Percentiles rank a stretch among this genome's conserved stretches.
phyloP scores from a whole-genome alignment of 2,797 vertebrate species.

The Clarias pachynema region DNA sequence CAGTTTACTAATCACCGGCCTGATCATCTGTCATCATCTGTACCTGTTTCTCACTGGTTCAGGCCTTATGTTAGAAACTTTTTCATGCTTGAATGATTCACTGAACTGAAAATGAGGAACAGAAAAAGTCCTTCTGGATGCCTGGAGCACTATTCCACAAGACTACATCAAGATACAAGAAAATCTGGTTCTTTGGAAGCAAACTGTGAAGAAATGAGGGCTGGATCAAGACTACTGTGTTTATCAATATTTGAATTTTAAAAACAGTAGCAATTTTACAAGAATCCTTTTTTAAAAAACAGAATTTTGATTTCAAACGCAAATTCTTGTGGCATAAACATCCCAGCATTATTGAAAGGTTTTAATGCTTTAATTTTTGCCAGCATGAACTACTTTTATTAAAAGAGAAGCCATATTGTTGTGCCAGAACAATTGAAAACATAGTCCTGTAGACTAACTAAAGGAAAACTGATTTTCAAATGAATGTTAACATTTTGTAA shows the following conservation, averaged over 20 bases:
- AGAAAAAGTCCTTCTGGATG: too few relatives aligned
- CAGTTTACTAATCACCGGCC: too few relatives aligned
- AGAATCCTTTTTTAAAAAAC: background rate
- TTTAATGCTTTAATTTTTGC: background rate
- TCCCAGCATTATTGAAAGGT: background rate
- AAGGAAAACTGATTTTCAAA: background rate
- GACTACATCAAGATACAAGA: too few relatives aligned
- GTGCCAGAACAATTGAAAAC: background rate
- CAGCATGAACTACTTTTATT: background rate
- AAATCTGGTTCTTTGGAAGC: too few relatives aligned
- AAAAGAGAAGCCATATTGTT: background rate
- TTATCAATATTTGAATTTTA: background rate
- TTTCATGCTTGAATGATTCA: too few relatives aligned
- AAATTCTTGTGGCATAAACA: background rate
- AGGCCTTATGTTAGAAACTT: too few relatives aligned
- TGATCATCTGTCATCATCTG: too few relatives aligned
- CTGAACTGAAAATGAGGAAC: too few relatives aligned
- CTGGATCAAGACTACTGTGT: too few relatives aligned
- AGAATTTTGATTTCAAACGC: background rate
- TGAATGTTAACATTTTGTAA: background rate
- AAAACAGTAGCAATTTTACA: background rate
- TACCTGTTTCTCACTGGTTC: too few relatives aligned
- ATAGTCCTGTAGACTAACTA: background rate
- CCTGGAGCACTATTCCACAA: too few relatives aligned
- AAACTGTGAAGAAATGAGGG: too few relatives aligned